phyloP scores from a whole-genome alignment of 2,888 invertebrate genomes.

The Drosophila barbarae region DNA sequence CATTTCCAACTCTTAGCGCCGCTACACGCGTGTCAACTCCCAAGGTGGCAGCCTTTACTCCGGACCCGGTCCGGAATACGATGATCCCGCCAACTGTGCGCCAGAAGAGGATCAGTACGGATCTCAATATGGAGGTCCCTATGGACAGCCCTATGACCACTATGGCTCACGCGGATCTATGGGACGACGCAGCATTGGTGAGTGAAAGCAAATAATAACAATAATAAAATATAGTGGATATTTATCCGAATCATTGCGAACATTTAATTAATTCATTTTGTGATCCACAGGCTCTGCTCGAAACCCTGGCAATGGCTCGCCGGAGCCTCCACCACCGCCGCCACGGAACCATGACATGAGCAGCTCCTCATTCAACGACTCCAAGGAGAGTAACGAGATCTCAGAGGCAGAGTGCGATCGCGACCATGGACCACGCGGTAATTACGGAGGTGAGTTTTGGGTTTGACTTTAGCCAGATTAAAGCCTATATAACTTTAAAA shows the following conservation, averaged over 20 bases:
- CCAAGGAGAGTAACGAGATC: conserved; percentile 96
- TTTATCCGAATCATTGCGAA: no score
- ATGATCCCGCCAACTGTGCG: conserved; percentile 95
- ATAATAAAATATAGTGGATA: no score
- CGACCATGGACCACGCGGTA: conserved; percentile 87
- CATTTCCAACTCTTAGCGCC: conserved; percentile 79
- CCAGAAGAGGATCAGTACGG: conserved; percentile 95
- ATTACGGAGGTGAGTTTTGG: conserved; percentile 87
- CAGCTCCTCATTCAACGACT: conserved; percentile 92
- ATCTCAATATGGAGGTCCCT: conserved; percentile 87
- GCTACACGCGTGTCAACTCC: conserved; percentile 86
- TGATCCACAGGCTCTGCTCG: conserved; percentile 77
- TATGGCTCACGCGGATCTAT: conserved; percentile 93
- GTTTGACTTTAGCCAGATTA: background rate
- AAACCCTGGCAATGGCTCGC: conserved; percentile 82
- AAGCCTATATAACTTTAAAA: background rate
- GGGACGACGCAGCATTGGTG: conserved; percentile 83
- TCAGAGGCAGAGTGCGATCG: conserved; percentile 96
- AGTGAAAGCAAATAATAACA: conserved; percentile 28
- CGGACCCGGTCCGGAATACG: conserved; percentile 90
- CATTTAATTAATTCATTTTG: background rate
- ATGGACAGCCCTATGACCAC: conserved; percentile 93
- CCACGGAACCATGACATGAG: conserved; percentile 90
- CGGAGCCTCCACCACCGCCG: conserved; percentile 87
- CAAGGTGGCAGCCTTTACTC: conserved; percentile 84